These are phyloP conservation scores for Microcebus jonahi DNA, from an alignment of 2,113 vertebrate species.

Conservation along the genomic window DNA sequence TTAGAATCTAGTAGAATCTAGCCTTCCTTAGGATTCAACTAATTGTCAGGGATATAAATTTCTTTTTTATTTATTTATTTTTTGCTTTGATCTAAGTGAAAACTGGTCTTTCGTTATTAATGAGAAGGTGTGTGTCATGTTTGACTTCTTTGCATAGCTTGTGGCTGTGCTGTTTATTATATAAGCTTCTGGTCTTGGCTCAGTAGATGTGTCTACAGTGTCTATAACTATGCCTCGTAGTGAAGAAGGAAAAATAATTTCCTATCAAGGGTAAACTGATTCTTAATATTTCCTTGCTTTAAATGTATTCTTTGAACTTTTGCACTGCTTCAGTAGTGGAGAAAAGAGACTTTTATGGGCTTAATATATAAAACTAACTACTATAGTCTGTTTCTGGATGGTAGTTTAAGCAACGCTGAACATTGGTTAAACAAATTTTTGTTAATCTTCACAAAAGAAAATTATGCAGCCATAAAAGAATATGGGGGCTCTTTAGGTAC, in stretches of 20 bases:
- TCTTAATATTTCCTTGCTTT: neutral
- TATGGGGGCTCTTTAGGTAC: neutral
- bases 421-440: neutral
- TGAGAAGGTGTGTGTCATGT: neutral
- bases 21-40: conserved; percentile 22
- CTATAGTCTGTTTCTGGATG: neutral
- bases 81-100: neutral
- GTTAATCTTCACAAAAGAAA: neutral
- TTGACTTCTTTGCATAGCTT: neutral
- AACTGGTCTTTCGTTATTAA: neutral
- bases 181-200: neutral
- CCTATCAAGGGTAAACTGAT: neutral
- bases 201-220: neutral
- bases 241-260: conserved; percentile 23
- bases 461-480: neutral
- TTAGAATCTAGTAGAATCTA: conserved; percentile 2
- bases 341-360: conserved; percentile 35
- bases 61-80: neutral
- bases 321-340: neutral
- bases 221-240: neutral
- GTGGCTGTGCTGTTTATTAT: neutral
- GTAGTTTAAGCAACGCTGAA: neutral
- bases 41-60: neutral
- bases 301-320: conserved; percentile 40
- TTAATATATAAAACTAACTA: neutral